Conservation (phyloP, 2,113 vertebrate species). For the Ctenomys sociabilis region DNA sequence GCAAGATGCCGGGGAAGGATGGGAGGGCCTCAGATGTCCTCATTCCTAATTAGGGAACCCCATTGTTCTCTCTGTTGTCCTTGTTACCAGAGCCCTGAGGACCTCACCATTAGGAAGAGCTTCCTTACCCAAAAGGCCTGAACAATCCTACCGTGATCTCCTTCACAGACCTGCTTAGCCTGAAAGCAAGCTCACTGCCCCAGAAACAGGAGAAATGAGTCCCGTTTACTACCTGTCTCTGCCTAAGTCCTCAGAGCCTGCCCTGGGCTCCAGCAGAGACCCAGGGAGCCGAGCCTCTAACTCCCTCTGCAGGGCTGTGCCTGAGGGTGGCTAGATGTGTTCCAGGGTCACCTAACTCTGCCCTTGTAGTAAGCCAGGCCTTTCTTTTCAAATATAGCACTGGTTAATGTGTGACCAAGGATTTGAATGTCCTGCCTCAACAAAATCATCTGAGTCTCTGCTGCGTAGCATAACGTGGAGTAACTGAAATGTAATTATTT, state of each 20-base stretch:
- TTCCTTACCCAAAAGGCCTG: neutral
- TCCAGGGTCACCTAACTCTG: neutral
- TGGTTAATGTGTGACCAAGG: slow-evolving; percentile 4
- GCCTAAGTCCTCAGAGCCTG: neutral
- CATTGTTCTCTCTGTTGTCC: neutral
- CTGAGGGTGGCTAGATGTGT: neutral
- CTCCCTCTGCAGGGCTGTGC: slow-evolving; percentile 67
- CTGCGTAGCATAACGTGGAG: neutral
- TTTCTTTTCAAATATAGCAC: slow-evolving; percentile 14
- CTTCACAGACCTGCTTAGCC: slow-evolving; percentile 26
- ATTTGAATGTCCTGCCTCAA: neutral
- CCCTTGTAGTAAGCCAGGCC: neutral
- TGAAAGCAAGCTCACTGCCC: neutral
- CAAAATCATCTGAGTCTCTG: neutral
- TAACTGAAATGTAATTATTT: neutral
- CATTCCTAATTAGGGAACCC: neutral
- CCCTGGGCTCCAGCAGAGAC: neutral
- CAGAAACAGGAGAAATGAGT: slow-evolving; percentile 29
- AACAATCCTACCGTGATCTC: neutral
- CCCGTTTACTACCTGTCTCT: slow-evolving; percentile 9
- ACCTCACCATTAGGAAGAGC: slow-evolving; percentile 36
- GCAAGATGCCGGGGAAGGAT: neutral
- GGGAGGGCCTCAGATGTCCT: neutral
- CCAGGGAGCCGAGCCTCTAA: slow-evolving; percentile 17
- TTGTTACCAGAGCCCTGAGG: neutral